A percentile compares a stretch with the other conserved stretches of the same genome.
Conservation (phyloP, 2,888 invertebrate genomes). For the Blastobasis adustella region DNA sequence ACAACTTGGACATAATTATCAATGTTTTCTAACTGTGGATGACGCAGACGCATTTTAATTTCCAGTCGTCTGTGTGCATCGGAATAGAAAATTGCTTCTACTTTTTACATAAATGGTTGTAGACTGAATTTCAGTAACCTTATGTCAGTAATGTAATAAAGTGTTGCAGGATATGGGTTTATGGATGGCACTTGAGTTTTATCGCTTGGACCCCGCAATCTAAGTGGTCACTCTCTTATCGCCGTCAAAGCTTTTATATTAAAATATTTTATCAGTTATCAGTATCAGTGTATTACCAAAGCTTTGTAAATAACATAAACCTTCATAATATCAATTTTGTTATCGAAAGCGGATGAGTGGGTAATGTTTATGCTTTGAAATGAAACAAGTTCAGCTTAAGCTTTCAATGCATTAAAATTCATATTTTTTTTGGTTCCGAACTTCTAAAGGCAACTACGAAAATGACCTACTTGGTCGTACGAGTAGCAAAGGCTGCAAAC, state of each 20-base stretch:
- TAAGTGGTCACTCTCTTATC: constrained; percentile 18
- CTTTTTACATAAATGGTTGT: neutral
- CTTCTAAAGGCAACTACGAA: no score
- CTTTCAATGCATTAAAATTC: no score
- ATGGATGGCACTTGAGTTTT: constrained; percentile 17
- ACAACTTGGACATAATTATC: no score
- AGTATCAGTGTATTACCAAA: no score
- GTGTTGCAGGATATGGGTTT: neutral
- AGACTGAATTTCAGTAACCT: neutral
- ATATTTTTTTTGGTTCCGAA: no score
- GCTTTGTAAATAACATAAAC: no score
- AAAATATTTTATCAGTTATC: constrained; percentile 11
- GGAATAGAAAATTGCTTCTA: neutral
- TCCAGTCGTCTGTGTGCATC: neutral
- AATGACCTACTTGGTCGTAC: no score
- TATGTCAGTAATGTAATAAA: neutral
- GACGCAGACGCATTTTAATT: neutral
- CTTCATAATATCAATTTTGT: no score
- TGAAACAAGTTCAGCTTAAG: no score
- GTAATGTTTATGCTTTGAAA: no score
- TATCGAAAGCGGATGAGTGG: no score
- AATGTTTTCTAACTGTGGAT: neutral
- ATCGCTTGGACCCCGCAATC: constrained; percentile 15
- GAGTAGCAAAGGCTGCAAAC: no score
- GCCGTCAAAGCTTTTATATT: constrained; percentile 22